Percentiles rank a stretch among this genome's conserved stretches.
Conservation (phyloP, 2,797 vertebrate species). For the Uromys caudimaculatus region DNA sequence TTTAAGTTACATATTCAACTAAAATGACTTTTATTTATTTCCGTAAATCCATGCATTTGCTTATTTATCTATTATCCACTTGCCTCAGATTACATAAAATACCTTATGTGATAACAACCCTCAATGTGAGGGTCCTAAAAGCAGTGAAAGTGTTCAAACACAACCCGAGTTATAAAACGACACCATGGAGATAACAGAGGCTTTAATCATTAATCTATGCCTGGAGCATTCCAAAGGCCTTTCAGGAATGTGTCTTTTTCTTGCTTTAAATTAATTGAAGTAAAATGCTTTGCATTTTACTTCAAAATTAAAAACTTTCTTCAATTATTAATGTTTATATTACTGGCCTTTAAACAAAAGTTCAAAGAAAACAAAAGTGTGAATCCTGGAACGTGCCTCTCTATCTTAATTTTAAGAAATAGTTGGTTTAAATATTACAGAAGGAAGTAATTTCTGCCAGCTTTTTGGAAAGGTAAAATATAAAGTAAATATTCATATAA, state of each 20-base stretch:
- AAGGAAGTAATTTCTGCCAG: slow-evolving; percentile 6
- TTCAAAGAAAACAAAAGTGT: slow-evolving; percentile 7
- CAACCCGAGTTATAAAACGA: slow-evolving; percentile 51
- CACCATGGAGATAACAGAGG: neutral
- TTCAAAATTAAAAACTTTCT: slow-evolving; percentile 62
- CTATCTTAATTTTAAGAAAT: slow-evolving; percentile 33
- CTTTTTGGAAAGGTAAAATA: neutral
- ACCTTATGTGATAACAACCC: slow-evolving; percentile 69
- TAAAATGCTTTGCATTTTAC: slow-evolving; percentile 55
- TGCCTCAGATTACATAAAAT: slow-evolving; percentile 17
- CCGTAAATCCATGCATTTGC: slow-evolving; percentile 39
- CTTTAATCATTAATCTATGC: slow-evolving; percentile 63
- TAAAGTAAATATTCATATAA: neutral
- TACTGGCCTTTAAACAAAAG: slow-evolving; percentile 11
- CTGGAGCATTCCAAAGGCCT: slow-evolving; percentile 43
- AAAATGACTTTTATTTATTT: slow-evolving; percentile 13
- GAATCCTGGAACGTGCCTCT: neutral
- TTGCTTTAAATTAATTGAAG: slow-evolving; percentile 67
- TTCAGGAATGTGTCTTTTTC: slow-evolving; percentile 58
- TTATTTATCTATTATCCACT: slow-evolving; percentile 51
- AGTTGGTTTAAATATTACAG: slow-evolving; percentile 40
- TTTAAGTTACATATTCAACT: neutral
- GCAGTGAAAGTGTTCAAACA: slow-evolving; percentile 70
- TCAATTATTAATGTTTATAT: slow-evolving; percentile 62
- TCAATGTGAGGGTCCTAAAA: slow-evolving; percentile 59